Evolutionary conservation across 2,888 invertebrate species (phyloP), one percentile per base, ranked within the genome.

Genomic region (Tipula helvola): DNA sequence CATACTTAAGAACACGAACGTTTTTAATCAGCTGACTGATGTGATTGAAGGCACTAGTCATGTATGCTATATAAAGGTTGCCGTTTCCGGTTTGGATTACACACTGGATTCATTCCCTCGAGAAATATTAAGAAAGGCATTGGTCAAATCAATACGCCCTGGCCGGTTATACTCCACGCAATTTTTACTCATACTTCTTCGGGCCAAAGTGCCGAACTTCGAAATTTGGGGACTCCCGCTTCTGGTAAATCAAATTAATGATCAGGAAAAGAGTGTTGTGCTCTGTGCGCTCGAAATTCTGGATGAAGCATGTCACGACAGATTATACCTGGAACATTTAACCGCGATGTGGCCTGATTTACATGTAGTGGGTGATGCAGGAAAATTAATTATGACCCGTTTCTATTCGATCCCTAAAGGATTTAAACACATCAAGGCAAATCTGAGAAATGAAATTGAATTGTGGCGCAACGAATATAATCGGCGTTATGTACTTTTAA

Each of bases 251-350:
- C 97, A 98, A 92, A 93, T 99, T 47, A 95, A 95, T 88, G 99
- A 99, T 90, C 93, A 94, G 87, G 96, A 96, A 87, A 95, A 95
- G 88, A 94, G 95, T 57, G 96, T 99, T 41, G 95, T 95, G 8
- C 92, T 96, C 88, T 94, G 96, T 10, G 97, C 98, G 5, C 92
- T 98, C 87, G 94, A 95, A 88, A 95, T 96, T 87, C 92, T 99
- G 83, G 97, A 98, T 90, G 99, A 99, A 92, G 97, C 98, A n/a
- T 97, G 97, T 90, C 97, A 97, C 91, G 95, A 97, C 88, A 95
- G 95, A 90, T 93, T 93, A 87, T 96, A 95, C 90, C 92, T 97
- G 86, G 95, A 96, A 89, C 95, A 96, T 88, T 92, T 98, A 88
- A 95, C 97, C 88, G 93, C 94, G 86, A 92, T 96, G 89, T 94